phyloP scores from a whole-genome alignment of 2,797 vertebrate genomes.

The Sciaenops ocellatus region DNA sequence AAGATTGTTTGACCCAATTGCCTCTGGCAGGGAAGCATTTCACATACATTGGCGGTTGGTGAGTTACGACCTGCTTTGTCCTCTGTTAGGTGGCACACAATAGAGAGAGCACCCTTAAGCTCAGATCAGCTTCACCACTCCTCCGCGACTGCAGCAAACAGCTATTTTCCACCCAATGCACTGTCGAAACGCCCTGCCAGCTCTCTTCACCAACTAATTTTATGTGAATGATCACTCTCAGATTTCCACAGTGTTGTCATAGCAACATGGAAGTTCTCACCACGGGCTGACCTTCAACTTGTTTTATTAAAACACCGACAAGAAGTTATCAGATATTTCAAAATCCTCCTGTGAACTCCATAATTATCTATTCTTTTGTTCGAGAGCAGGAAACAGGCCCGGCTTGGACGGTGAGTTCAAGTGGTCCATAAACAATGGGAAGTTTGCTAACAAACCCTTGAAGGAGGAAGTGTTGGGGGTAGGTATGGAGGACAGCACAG shows the following conservation, averaged over 20 bases:
- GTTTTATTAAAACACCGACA: constrained; percentile 47
- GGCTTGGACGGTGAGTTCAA: constrained; percentile 57
- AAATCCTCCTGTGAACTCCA: constrained; percentile 54
- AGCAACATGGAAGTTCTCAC: constrained; percentile 68
- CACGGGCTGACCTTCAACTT: constrained; percentile 59
- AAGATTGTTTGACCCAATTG: constrained; percentile 76
- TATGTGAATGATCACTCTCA: constrained; percentile 62
- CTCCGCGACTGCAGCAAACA: constrained; percentile 37
- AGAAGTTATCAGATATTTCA: constrained; percentile 45
- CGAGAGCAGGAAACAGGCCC: constrained; percentile 69
- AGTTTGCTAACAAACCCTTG: constrained; percentile 64
- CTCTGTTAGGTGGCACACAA: constrained; percentile 67
- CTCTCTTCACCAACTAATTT: constrained; percentile 54
- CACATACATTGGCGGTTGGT: constrained; percentile 51
- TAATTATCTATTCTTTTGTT: constrained; percentile 70
- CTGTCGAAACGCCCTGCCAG: constrained; percentile 48
- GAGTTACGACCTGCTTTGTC: constrained; percentile 69
- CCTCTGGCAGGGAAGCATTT: constrained; percentile 68
- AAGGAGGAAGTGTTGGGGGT: constrained; percentile 76
- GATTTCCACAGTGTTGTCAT: constrained; percentile 65
- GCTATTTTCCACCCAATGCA: constrained; percentile 48
- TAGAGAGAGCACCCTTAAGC: constrained; percentile 57
- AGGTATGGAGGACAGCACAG: constrained; percentile 63
- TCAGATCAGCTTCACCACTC: constrained; percentile 55
- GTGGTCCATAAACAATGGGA: constrained; percentile 75